Evolutionary conservation across 2,888 invertebrate species (phyloP).

Genomic region (Oeneis ivallda): DNA sequence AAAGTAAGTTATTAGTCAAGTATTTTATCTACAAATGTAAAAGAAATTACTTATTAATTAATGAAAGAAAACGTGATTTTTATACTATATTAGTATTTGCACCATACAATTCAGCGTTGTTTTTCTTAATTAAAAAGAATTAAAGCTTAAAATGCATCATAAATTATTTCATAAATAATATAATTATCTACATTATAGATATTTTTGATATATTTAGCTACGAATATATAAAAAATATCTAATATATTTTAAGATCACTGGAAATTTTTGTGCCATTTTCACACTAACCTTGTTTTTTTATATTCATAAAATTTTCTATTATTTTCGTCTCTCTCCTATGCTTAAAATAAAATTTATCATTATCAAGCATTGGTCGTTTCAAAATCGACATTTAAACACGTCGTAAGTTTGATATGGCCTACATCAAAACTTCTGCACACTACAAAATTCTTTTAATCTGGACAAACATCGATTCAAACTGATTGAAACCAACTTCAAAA

Average conservation of each 20-base stretch:
- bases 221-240: conserved; percentile 38
- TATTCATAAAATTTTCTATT: background rate
- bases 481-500: conserved; percentile 15
- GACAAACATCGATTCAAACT: background rate
- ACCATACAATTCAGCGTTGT: conserved; percentile 69
- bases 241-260: conserved; percentile 47
- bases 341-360: conserved; percentile 5
- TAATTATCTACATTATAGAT: conserved; percentile 31
- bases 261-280: conserved; percentile 35
- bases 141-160: conserved; percentile 46
- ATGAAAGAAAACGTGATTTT: background rate
- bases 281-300: background rate
- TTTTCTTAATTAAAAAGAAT: conserved; percentile 30
- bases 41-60: background rate
- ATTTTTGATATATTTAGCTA: conserved; percentile 33
- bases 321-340: conserved; percentile 9
- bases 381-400: conserved; percentile 4
- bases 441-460: background rate
- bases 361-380: conserved; percentile 11
- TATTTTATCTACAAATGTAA: background rate
- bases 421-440: background rate
- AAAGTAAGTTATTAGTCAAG: background rate
- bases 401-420: conserved; percentile 10
- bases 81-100: conserved; percentile 47
- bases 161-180: conserved; percentile 28